These are phyloP conservation scores for Tenualosa ilisha DNA, from an alignment of 2,797 vertebrate species.

Conservation along the genomic window DNA sequence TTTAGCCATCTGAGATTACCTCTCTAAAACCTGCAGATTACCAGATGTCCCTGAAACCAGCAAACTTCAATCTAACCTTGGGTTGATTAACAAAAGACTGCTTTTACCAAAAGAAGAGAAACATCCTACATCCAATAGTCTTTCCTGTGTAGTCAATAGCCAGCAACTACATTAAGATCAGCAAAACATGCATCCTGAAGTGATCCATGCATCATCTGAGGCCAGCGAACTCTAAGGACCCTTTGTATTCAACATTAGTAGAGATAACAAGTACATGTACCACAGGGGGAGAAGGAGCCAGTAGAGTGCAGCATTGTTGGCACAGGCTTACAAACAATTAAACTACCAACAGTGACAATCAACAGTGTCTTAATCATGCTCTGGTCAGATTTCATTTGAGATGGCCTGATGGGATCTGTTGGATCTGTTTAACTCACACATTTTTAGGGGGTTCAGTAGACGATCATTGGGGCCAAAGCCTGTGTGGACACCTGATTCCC, in stretches of 20 bases:
- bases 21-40: not conserved
- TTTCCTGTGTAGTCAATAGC: not conserved
- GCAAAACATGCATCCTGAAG: not conserved
- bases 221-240: not conserved
- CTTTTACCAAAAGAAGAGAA: not conserved
- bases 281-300: not conserved
- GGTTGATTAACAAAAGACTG: too few relatives aligned
- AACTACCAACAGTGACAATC: not conserved
- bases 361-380: not conserved
- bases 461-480: conserved; percentile 37
- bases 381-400: not conserved
- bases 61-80: not conserved
- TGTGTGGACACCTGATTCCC: conserved; percentile 37
- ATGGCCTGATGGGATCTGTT: not conserved
- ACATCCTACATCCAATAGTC: not conserved
- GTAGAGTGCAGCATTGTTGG: not conserved
- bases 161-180: not conserved
- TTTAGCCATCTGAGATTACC: not conserved
- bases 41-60: not conserved
- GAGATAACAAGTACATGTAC: not conserved
- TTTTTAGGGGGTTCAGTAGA: conserved; percentile 62
- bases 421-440: conserved; percentile 66
- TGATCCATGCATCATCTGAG: too few relatives aligned
- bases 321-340: not conserved
- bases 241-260: not conserved